These are phyloP conservation scores for Sarcophaga carnaria DNA, from an alignment of 2,888 invertebrate species.

Conservation along the genomic window DNA sequence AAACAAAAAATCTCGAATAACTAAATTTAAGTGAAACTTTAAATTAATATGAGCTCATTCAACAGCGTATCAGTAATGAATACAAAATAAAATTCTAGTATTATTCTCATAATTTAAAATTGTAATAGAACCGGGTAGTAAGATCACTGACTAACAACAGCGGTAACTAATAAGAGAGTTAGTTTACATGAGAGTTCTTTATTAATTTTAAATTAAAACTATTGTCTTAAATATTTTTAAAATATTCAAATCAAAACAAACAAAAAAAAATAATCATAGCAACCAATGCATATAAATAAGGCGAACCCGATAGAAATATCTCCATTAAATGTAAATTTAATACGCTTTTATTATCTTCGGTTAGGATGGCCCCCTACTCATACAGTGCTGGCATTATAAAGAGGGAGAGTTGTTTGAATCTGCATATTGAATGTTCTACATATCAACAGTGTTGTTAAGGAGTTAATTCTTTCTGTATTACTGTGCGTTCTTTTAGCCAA, in stretches of 20 bases:
- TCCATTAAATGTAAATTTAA: constrained; percentile 3
- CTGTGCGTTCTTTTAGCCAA: too few relatives aligned
- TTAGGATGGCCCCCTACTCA: too few relatives aligned
- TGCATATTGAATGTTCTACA: too few relatives aligned
- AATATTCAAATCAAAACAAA: too few relatives aligned
- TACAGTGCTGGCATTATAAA: too few relatives aligned
- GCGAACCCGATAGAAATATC: background rate
- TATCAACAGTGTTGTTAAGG: too few relatives aligned
- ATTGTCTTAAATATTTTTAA: too few relatives aligned
- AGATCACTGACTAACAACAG: background rate
- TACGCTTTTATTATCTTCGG: too few relatives aligned
- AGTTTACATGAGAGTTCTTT: background rate
- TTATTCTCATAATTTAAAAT: constrained; percentile 11
- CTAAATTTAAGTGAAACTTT: constrained; percentile 33
- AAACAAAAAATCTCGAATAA: background rate
- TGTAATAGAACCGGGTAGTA: background rate
- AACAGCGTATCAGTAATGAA: background rate
- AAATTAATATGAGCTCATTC: constrained; percentile 47
- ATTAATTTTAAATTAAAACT: background rate
- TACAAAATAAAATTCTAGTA: constrained; percentile 17
- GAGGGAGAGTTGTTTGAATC: too few relatives aligned
- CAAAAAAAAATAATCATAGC: too few relatives aligned
- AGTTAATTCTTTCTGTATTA: too few relatives aligned
- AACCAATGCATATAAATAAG: too few relatives aligned
- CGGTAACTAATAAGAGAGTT: background rate